Percentiles rank a stretch among this genome's conserved stretches.
Evolutionary conservation across 2,113 vertebrate species (phyloP).

Genomic region (Dasyornis broadbenti): DNA sequence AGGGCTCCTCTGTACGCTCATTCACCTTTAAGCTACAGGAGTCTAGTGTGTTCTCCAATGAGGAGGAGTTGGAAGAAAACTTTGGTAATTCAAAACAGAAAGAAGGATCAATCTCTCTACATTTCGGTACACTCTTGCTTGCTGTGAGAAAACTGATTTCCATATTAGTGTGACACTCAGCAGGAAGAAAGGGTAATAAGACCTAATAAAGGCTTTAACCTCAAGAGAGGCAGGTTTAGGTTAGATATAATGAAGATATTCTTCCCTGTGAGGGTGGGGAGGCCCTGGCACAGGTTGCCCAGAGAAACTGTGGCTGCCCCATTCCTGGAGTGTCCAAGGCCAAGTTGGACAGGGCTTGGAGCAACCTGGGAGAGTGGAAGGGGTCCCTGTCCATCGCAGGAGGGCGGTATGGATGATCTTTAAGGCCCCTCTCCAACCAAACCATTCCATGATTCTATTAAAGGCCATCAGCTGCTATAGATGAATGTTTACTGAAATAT

Average conservation of each 20-base stretch:
- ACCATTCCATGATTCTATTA: not conserved
- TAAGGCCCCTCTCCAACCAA: not conserved
- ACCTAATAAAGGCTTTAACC: not conserved
- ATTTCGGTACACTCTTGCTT: not conserved
- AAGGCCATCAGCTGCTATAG: not conserved
- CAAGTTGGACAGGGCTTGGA: not conserved
- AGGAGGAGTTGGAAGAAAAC: not conserved
- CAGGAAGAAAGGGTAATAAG: not conserved
- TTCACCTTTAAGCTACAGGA: not conserved
- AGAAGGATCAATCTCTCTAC: not conserved
- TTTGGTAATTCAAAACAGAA: not conserved
- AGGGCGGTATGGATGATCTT: not conserved
- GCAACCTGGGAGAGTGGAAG: not conserved
- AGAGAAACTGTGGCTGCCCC: not conserved
- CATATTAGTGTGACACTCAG: not conserved
- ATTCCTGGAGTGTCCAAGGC: not conserved
- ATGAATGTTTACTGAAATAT: not conserved
- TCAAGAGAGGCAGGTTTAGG: not conserved
- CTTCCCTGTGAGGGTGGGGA: not conserved
- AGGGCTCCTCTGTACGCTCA: not conserved
- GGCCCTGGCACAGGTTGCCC: not conserved
- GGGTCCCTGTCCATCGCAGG: not conserved
- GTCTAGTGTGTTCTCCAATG: accelerated
- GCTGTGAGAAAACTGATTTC: not conserved
- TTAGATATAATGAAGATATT: not conserved